Base-by-base conservation (phyloP, 2,113 vertebrate species). In the Periophthalmodon schlosseri region DNA sequence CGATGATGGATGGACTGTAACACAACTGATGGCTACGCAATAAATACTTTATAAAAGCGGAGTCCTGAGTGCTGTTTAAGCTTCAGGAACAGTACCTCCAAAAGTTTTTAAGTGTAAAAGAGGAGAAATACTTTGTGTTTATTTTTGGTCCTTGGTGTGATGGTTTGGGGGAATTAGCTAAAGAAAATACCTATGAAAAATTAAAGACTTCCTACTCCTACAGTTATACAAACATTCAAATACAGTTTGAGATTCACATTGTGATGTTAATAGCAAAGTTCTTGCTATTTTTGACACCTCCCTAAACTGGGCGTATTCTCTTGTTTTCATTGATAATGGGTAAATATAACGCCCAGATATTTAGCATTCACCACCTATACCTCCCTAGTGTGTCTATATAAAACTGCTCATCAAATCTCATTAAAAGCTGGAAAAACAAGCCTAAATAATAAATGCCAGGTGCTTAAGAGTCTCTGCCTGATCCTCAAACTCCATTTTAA, bases 1-100 rank as follows among this genome's bases (percentile, higher is more conserved):
- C 74, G 73, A 44, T 72, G 65, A 72, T 67, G 68, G 70, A 74
- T 78, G 44, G 11, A 11, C 63, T 44, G 34, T 21, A 54, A 39
- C 58, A 72, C 73, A 80, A 21, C 63, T 82, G 72, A 75, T 9
- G 28, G 58, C 66, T 56, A 18, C 4, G 2, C 12, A 56, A 58
- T 34, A 33, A 66, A 74, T 75, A 7, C 60, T 73, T 49, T 28
- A 68, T 66, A 49, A 24, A 57, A 44, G 50, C 50, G 15, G 44
- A 36, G 18, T 15, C 47, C 15, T 39, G n/a, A 16, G 23, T 65
- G 33, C 34, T n/a, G 16, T 34, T 36, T 81, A 9, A 50, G 46
- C 18, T 15, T 44, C 16, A 60, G 21, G 33, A 64, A 15, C 9
- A 24, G 14, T 20, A 3, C 14, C 33, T 44, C 4, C 6, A n/a